A percentile compares a stretch with the other conserved stretches of the same genome.
Evolutionary conservation across 2,888 invertebrate species (phyloP).

Genomic region (Aquatica leii): DNA sequence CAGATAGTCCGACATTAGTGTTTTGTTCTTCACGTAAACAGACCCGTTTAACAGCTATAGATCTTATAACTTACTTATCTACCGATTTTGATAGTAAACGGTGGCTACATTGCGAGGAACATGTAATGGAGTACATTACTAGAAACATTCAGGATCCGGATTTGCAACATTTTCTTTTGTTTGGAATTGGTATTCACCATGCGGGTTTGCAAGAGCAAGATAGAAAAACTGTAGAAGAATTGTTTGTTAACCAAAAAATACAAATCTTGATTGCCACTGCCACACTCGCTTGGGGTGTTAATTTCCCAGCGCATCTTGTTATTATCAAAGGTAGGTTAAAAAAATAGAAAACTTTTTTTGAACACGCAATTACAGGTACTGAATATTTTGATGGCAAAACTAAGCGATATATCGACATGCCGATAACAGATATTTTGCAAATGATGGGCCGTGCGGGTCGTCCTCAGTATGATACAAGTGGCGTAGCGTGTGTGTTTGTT

Average conservation of each 20-base stretch:
- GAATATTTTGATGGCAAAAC: constrained; percentile 98
- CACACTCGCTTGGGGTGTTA: constrained; percentile 99
- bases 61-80: constrained; percentile 90
- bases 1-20: constrained; percentile 88
- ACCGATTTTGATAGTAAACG: constrained; percentile 93
- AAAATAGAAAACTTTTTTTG: neutral
- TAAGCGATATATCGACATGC: constrained; percentile 98
- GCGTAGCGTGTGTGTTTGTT: constrained; percentile 86
- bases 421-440: constrained; percentile 98
- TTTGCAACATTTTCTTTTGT: constrained; percentile 90
- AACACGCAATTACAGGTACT: constrained; percentile 66
- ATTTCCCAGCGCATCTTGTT: constrained; percentile 97
- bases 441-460: constrained; percentile 99
- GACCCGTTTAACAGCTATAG: constrained; percentile 94
- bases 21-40: constrained; percentile 97
- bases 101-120: constrained; percentile 89
- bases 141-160: constrained; percentile 82
- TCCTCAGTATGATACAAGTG: constrained; percentile 95
- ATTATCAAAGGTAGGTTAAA: constrained; percentile 78
- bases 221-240: constrained; percentile 88
- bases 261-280: constrained; percentile 97
- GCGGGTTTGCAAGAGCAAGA: constrained; percentile 96
- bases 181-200: constrained; percentile 98
- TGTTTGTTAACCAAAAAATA: constrained; percentile 94
- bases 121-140: constrained; percentile 83